phyloP scores from a whole-genome alignment of 2,888 invertebrate genomes.

The Polyploca ridens region DNA sequence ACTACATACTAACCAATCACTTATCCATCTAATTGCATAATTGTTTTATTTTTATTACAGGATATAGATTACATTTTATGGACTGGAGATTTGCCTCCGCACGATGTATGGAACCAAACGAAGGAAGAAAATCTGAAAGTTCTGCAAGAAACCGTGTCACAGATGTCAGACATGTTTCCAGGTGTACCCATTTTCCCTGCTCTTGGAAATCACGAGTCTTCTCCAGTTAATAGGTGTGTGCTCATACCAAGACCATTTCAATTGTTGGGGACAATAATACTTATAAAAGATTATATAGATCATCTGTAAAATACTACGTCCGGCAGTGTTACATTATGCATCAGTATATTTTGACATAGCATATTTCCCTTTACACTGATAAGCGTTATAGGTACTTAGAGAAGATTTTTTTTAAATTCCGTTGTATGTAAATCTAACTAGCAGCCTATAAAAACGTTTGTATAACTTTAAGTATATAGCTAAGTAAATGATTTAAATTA shows the following conservation, averaged over 20 bases:
- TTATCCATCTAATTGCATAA: neutral
- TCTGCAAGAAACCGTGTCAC: conserved; percentile 92
- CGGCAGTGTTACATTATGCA: too few relatives aligned
- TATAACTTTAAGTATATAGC: too few relatives aligned
- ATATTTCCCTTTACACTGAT: neutral
- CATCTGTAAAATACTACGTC: too few relatives aligned
- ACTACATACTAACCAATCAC: neutral
- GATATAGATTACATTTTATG: conserved; percentile 97
- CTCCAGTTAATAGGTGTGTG: conserved; percentile 95
- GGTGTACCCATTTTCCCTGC: conserved; percentile 97
- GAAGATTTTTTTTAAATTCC: too few relatives aligned
- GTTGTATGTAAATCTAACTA: too few relatives aligned
- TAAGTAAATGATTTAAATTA: conserved; percentile 11
- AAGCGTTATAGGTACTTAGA: neutral
- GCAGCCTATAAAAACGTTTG: too few relatives aligned
- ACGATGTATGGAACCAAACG: conserved; percentile 98
- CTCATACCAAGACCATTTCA: too few relatives aligned
- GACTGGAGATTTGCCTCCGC: conserved; percentile 98
- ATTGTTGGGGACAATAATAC: too few relatives aligned
- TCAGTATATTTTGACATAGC: too few relatives aligned
- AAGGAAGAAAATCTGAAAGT: conserved; percentile 94
- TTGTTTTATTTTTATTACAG: conserved; percentile 67
- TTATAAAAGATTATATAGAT: too few relatives aligned
- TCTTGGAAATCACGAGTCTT: conserved; percentile 98
- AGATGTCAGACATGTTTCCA: conserved; percentile 94